Evolutionary conservation across 37 sponge, comb jelly and placozoan species (phyloP), one percentile per base, ranked within the genome.

Genomic region (Cliona cf. orientalis): DNA sequence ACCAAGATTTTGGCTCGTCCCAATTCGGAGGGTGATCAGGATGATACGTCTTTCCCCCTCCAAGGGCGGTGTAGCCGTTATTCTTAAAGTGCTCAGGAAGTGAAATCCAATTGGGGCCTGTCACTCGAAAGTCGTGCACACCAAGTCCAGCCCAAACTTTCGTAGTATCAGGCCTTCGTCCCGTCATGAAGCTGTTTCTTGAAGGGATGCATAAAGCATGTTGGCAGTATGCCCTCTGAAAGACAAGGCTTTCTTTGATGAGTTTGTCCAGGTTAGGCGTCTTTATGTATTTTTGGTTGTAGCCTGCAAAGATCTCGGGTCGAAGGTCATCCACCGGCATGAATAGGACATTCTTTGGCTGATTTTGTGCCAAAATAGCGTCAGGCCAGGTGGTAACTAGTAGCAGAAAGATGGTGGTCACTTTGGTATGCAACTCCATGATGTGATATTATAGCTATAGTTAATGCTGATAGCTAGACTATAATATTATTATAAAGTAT

Each of bases 1-100:
- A 72, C 82, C 82, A 81, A 3, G 82, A 81, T 58, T 75, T 75
- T 2, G 82, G 82, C 26, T 73, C 71, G 43, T 81, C 82, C 53
- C 56, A 71, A 32, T 81, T 14, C 17, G 82, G 82, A 49, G 72
- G 82, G 31, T 3, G 60, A 5, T 26, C 26, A 5, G 71, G 58
- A 38, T 81, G 82, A 39, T 43, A 81, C 5, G 69, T 73, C 75
- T 81, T 81, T 58, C 82, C 82, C 4, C 69, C 82, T 55, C 82
- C 82, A 26, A 63, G 46, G 1, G 82, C 40, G 2, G 69, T 44
- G 44, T 77, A 81, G 12, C 82, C 82, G 29, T 81, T 23, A 3
- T 75, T 41, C 40, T 81, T 75, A 26, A 81, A 81, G 72, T 81
- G 69, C 42, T 81, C 46, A 23, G 82, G 82, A 7, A 81, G 49